A percentile compares a stretch with the other conserved stretches of the same genome.
Conservation (phyloP, 2,113 vertebrate species). For the Eptesicus fuscus region DNA sequence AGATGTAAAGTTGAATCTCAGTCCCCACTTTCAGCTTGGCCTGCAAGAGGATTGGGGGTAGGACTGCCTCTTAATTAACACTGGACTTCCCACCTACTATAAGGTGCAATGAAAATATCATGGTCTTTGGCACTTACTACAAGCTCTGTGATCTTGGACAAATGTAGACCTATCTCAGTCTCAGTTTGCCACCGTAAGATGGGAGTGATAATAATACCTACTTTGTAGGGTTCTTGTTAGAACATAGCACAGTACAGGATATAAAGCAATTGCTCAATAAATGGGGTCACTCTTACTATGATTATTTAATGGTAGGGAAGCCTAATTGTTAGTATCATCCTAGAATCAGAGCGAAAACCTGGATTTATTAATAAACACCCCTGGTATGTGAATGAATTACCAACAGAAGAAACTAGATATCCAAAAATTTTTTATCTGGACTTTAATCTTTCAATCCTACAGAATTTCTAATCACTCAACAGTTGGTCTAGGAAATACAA, state of each 20-base stretch:
- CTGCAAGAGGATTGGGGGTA: neutral
- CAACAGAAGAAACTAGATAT: neutral
- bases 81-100: neutral
- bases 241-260: neutral
- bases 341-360: neutral
- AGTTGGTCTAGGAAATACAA: neutral
- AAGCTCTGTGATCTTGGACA: neutral
- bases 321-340: neutral
- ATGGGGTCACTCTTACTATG: neutral
- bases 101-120: neutral
- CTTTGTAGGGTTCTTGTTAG: neutral
- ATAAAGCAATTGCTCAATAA: neutral
- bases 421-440: neutral
- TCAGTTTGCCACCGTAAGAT: neutral
- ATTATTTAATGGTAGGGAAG: neutral
- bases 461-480: neutral
- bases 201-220: neutral
- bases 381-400: neutral
- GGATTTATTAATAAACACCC: neutral
- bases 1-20: neutral
- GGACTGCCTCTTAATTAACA: neutral
- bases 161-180: neutral
- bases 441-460: neutral
- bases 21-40: neutral
- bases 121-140: neutral